A percentile compares a stretch with the other conserved stretches of the same genome.
Conservation (phyloP, 2,113 vertebrate genomes). For the Aspiorhynchus laticeps region DNA sequence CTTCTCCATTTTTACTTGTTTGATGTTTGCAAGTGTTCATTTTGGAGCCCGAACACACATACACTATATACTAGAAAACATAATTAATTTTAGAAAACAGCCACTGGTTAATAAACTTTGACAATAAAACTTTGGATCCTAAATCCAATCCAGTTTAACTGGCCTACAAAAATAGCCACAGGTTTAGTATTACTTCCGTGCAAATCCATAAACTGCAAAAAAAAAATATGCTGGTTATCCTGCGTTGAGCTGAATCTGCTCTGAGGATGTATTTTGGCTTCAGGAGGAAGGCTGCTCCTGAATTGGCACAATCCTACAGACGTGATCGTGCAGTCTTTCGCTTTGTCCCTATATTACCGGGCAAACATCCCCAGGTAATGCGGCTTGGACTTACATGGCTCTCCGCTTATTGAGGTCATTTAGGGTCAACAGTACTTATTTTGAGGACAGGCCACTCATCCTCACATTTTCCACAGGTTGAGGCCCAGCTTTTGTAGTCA, state of each 20-base stretch:
- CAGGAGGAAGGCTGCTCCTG: slow-evolving; percentile 2
- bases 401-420: slow-evolving; percentile 14
- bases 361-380: slow-evolving; percentile 5
- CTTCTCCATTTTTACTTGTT: background rate
- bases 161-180: background rate
- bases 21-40: background rate
- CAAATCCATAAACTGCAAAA: background rate
- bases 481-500: slow-evolving; percentile 6
- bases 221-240: slow-evolving; percentile 12
- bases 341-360: background rate
- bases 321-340: background rate
- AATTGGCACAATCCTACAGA: slow-evolving; percentile 36
- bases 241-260: background rate
- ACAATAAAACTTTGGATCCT: background rate
- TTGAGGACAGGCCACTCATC: slow-evolving; percentile 15
- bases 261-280: slow-evolving; percentile 16
- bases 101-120: background rate
- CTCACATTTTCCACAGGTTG: background rate
- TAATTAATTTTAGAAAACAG: background rate
- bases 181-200: background rate
- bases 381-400: slow-evolving; percentile 18
- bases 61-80: background rate
- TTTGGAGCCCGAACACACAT: background rate
- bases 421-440: slow-evolving; percentile 16
- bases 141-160: background rate